Conservation (phyloP, 37 sponge, comb jelly and placozoan species). For the Beroe forskalii region DNA sequence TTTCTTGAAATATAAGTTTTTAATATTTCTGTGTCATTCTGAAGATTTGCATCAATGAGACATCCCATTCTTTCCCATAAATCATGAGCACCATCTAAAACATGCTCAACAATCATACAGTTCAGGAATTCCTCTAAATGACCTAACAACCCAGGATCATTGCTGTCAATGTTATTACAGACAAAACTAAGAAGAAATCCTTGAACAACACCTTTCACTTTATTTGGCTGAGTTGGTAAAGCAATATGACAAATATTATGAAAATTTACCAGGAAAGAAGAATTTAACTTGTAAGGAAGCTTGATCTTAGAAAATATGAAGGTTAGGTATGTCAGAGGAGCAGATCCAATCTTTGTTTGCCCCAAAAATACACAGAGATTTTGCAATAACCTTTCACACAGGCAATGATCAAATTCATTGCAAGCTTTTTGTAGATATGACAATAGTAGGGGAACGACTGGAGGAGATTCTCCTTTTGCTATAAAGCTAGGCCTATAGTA, state of each 20-base stretch:
- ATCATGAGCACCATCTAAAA: background rate
- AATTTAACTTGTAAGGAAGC: background rate
- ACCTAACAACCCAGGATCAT: background rate
- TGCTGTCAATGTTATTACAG: background rate
- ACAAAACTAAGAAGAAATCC: background rate
- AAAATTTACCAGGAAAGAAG: background rate
- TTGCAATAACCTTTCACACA: background rate
- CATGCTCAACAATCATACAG: background rate
- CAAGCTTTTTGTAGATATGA: background rate
- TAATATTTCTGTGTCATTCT: background rate
- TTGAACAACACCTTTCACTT: constrained; percentile 32
- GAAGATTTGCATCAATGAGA: background rate
- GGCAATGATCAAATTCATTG: background rate
- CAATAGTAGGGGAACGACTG: background rate
- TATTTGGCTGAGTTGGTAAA: background rate
- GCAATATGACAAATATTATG: background rate
- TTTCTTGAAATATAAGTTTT: background rate
- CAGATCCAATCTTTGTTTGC: background rate
- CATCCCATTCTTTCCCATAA: background rate
- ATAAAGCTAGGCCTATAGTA: constrained; percentile 19
- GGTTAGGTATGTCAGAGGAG: constrained; percentile 6
- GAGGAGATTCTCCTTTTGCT: background rate
- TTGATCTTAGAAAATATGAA: background rate
- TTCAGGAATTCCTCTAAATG: background rate
- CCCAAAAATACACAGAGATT: background rate